A percentile compares a stretch with the other conserved stretches of the same genome.
Evolutionary conservation across 1,140 invertebrate genomes (phyloP).

Genomic region (Glossosoma conforme): DNA sequence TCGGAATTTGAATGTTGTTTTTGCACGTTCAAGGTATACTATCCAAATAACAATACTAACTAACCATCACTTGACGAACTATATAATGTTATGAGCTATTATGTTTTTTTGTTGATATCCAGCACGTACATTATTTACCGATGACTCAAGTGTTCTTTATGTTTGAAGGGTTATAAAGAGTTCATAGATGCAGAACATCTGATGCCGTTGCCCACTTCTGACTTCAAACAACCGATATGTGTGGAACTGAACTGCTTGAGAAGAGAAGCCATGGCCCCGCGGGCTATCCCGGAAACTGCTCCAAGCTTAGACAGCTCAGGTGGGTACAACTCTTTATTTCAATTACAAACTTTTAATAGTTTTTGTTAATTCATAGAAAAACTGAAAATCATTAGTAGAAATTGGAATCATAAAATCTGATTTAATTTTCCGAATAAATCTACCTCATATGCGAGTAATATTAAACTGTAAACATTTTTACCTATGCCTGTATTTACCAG

Average conservation of each 20-base stretch:
- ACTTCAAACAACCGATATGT: conserved; percentile 71
- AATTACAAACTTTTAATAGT: too few relatives aligned
- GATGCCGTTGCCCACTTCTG: conserved; percentile 76
- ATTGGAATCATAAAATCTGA: too few relatives aligned
- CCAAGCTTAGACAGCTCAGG: conserved; percentile 49
- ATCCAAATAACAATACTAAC: conserved; percentile 11
- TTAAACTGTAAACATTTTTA: too few relatives aligned
- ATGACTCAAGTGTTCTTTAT: not conserved
- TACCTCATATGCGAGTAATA: too few relatives aligned
- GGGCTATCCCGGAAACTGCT: conserved; percentile 45
- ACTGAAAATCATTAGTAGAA: too few relatives aligned
- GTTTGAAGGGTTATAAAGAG: conserved; percentile 75
- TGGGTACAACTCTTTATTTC: too few relatives aligned
- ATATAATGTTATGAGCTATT: too few relatives aligned
- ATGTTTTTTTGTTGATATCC: not conserved
- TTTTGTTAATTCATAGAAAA: too few relatives aligned
- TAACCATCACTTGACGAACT: too few relatives aligned
- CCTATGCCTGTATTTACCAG: too few relatives aligned
- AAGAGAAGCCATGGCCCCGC: conserved; percentile 45
- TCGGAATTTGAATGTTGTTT: conserved; percentile 94
- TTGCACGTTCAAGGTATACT: conserved; percentile 86
- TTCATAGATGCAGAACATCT: conserved; percentile 81
- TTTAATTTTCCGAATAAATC: too few relatives aligned
- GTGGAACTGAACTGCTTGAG: conserved; percentile 70
- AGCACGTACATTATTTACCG: too few relatives aligned